Evolutionary conservation across 2,888 invertebrate genomes (phyloP).

Genomic region (Ferrisia virgata): DNA sequence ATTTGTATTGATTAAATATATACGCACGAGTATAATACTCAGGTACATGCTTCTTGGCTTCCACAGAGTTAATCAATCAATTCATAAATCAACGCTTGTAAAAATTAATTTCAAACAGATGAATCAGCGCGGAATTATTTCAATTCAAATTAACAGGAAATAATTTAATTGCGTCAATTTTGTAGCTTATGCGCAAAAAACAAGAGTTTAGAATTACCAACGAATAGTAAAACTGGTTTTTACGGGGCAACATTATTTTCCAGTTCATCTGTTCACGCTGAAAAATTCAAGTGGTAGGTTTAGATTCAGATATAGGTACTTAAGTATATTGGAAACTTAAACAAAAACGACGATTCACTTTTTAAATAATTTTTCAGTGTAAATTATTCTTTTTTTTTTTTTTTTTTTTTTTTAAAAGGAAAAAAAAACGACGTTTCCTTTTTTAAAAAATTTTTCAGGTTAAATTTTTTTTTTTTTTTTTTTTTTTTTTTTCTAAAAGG

Average conservation of each 20-base stretch:
- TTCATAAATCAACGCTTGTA: too few relatives aligned
- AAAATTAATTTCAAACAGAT: neutral
- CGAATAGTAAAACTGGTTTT: neutral
- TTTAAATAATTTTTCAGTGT: neutral
- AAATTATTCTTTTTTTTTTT: too few relatives aligned
- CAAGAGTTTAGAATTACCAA: neutral
- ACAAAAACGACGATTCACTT: neutral
- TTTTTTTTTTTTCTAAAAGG: too few relatives aligned
- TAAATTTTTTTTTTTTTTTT: neutral
- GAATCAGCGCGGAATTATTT: neutral
- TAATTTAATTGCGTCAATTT: neutral
- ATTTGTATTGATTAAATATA: too few relatives aligned
- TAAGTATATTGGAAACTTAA: neutral
- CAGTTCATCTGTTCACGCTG: neutral
- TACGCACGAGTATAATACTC: too few relatives aligned
- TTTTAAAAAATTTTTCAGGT: neutral
- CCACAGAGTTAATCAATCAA: too few relatives aligned
- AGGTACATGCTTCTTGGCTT: too few relatives aligned
- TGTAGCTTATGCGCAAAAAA: neutral
- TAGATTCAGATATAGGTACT: too few relatives aligned
- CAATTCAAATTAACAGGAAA: neutral
- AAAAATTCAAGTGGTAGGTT: too few relatives aligned
- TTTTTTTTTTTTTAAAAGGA: too few relatives aligned
- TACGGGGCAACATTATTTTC: neutral
- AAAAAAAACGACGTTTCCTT: neutral